These are phyloP conservation scores for Temnothorax rugatulus DNA, from an alignment of 2,888 invertebrate genomes.

Conservation along the genomic window DNA sequence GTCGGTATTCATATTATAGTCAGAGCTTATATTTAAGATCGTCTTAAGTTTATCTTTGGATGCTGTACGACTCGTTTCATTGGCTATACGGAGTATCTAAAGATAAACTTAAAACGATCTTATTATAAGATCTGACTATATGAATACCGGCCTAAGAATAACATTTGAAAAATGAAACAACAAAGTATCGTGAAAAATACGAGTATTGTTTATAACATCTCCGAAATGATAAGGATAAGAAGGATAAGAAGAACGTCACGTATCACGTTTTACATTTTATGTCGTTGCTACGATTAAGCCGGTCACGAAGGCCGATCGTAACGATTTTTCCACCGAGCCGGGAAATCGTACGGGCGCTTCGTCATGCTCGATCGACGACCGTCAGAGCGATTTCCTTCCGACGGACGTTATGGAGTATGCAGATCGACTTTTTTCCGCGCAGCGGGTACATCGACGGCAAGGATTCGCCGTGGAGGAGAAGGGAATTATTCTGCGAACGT, in stretches of 20 bases:
- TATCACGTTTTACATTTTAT: slow-evolving; percentile 2
- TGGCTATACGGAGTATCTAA: too few relatives aligned
- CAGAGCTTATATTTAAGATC: too few relatives aligned
- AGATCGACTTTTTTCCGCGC: slow-evolving; percentile 60
- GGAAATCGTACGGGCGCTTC: slow-evolving; percentile 52
- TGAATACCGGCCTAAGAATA: not conserved
- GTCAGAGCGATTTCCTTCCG: slow-evolving; percentile 57
- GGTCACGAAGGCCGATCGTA: slow-evolving; percentile 20
- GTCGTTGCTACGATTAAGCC: slow-evolving; percentile 23
- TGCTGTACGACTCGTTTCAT: too few relatives aligned
- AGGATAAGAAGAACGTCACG: not conserved
- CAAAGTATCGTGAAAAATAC: not conserved
- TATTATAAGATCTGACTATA: too few relatives aligned
- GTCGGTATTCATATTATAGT: too few relatives aligned
- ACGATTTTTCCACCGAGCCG: slow-evolving; percentile 46
- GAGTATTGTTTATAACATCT: not conserved
- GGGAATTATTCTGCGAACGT: slow-evolving; percentile 41
- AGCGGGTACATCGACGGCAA: slow-evolving; percentile 36
- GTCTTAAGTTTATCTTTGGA: too few relatives aligned
- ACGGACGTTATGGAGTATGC: slow-evolving; percentile 53
- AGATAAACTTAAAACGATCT: too few relatives aligned
- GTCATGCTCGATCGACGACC: slow-evolving; percentile 55
- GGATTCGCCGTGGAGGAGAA: slow-evolving; percentile 33
- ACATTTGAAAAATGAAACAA: not conserved
- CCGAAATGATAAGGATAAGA: not conserved